These are phyloP conservation scores for Hydrochoerus hydrochaeris DNA, from an alignment of 2,113 vertebrate genomes.

Conservation along the genomic window DNA sequence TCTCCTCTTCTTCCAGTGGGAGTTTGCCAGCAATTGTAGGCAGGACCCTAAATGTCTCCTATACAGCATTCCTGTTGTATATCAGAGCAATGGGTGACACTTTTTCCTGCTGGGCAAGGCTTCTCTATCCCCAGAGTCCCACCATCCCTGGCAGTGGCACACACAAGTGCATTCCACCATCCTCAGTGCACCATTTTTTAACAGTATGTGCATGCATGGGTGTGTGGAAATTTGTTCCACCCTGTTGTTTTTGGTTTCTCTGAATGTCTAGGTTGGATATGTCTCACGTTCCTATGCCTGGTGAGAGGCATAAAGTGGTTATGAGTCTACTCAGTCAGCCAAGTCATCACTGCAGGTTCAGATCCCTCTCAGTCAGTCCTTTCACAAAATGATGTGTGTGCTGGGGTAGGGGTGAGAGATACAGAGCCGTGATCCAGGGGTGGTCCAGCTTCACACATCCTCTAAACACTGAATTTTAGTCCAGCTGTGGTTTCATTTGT, in stretches of 20 bases:
- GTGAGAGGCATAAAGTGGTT: too few relatives aligned
- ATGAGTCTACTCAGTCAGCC: background rate
- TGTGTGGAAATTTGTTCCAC: background rate
- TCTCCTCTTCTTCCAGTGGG: accelerated
- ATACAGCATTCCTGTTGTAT: background rate
- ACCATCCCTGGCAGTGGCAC: background rate
- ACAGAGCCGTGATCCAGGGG: background rate
- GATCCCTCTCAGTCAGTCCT: background rate
- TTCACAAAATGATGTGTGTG: background rate
- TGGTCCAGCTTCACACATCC: background rate
- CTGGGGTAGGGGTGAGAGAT: background rate
- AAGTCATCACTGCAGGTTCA: background rate
- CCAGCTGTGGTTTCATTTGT: background rate
- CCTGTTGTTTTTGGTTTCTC: background rate
- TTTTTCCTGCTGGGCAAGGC: background rate
- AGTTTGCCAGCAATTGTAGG: background rate
- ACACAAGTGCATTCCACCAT: background rate
- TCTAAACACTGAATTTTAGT: background rate
- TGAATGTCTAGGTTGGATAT: background rate
- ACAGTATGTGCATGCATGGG: background rate
- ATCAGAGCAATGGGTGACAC: background rate
- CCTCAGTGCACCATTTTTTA: background rate
- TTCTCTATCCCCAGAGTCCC: background rate
- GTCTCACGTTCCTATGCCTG: background rate
- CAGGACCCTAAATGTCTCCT: too few relatives aligned